Base-by-base conservation (phyloP, 1,140 invertebrate species). In the Drosophila insularis region DNA sequence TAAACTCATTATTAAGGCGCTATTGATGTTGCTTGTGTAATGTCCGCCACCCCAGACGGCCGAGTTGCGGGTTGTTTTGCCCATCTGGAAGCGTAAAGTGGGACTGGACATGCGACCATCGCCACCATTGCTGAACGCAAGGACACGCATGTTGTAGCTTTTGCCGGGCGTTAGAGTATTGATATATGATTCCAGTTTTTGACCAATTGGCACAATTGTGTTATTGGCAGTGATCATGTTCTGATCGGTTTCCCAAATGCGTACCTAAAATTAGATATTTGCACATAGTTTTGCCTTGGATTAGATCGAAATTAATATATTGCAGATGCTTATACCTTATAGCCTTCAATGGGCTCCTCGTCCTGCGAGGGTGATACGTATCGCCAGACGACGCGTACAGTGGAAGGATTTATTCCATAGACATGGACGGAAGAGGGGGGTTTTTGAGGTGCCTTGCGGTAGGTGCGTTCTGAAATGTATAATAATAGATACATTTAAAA, bases 51-150 rank as follows among this genome's bases (percentile, higher is more conserved):
- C 43, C 17, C 74, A 71, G 43, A 71, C 81, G 2, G 82, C 90
- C 5, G 84, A 73, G 64, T 91, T 91, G 6, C 90, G 82, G 32
- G 90, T 91, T 2, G 90, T 91, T 62, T 93, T 93, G 91, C 96
- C 96, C 96, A 97, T 97, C 93, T 96, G 95, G 92, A 98, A 98
- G 74, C 95, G 95, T 74, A 96, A 93, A 2, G 96, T 94, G 0
- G 98, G 98, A 71, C 97, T 98, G 54, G 98, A 98, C 97, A 98
- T 98, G 61, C 98, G 95, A 0, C 98, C 98, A 91, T 99, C 98
- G 0, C 98, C 98, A 27, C 98, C 98, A 75, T 96, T 96, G 23
- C 97, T 98, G 92, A 95, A 99, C 0, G 96, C 98, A 7, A 99
- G 93, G 0, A 99, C 97, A 91, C 98, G 94, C 81, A 99, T 93